Evolutionary conservation across 1,140 invertebrate genomes (phyloP).

Genomic region (Penaeus japonicus): DNA sequence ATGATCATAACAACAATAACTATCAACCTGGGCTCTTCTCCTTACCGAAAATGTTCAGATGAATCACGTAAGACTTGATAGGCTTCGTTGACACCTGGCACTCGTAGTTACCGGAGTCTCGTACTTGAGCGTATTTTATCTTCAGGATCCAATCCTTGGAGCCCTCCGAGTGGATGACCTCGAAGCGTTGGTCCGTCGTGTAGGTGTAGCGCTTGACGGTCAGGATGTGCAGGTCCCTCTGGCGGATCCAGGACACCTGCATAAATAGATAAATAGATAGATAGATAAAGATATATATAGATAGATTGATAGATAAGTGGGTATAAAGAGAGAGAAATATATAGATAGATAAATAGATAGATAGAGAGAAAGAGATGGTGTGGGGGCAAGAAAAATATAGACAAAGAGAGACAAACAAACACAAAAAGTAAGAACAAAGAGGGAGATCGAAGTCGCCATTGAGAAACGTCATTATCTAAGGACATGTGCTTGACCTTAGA

Average conservation of each 20-base stretch:
- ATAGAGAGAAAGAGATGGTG: too few species aligned
- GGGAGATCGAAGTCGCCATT: too few species aligned
- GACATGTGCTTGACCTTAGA: too few species aligned
- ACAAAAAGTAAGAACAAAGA: too few species aligned
- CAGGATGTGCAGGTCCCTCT: slow-evolving; percentile 62
- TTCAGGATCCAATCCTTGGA: slow-evolving; percentile 53
- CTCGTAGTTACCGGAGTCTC: slow-evolving; percentile 59
- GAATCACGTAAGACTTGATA: slow-evolving; percentile 59
- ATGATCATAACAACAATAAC: neutral
- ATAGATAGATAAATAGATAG: too few species aligned
- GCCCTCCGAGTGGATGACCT: slow-evolving; percentile 44
- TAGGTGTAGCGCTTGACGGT: slow-evolving; percentile 49
- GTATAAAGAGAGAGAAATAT: too few species aligned
- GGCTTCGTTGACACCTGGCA: slow-evolving; percentile 61
- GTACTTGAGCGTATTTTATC: slow-evolving; percentile 58
- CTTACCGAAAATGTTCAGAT: slow-evolving; percentile 60
- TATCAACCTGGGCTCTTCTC: slow-evolving; percentile 76
- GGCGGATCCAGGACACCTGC: slow-evolving; percentile 63
- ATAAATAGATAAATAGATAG: too few species aligned
- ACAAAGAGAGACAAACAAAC: too few species aligned
- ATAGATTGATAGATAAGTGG: too few species aligned
- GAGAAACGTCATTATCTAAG: too few species aligned
- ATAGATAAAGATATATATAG: too few species aligned
- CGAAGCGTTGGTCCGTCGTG: slow-evolving; percentile 61
- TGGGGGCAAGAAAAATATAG: too few species aligned